These are phyloP conservation scores for Diabrotica undecimpunctata DNA, from an alignment of 1,140 invertebrate species.

Conservation along the genomic window DNA sequence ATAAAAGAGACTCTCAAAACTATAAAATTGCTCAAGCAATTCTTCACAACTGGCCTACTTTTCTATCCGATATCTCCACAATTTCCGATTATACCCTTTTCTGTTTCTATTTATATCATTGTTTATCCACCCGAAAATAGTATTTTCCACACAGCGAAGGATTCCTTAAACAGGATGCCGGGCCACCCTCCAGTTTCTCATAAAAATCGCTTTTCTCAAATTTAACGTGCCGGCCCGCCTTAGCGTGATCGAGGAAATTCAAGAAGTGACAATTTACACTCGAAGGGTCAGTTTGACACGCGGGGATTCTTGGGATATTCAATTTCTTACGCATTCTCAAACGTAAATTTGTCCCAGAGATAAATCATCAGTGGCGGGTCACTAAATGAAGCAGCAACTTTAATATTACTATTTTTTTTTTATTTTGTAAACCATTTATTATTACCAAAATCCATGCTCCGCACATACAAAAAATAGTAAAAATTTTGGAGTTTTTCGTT, in stretches of 20 bases:
- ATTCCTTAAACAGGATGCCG: background rate
- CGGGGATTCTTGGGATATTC: conserved; percentile 13
- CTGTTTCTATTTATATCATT: too few species aligned
- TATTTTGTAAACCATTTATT: too few species aligned
- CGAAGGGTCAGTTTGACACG: conserved; percentile 5
- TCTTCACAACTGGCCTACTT: too few species aligned
- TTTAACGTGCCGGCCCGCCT: conserved; percentile 6
- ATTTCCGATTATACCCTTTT: too few species aligned
- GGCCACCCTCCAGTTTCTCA: background rate
- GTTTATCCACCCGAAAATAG: background rate
- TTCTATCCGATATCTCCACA: too few species aligned
- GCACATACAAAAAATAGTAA: too few species aligned
- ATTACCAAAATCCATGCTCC: too few species aligned
- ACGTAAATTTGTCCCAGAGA: conserved; percentile 12
- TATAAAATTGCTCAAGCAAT: too few species aligned
- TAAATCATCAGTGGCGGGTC: conserved; percentile 4
- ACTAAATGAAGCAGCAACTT: background rate
- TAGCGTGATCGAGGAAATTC: conserved; percentile 6
- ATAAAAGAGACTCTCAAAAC: too few species aligned
- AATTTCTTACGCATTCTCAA: conserved; percentile 18
- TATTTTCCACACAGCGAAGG: background rate
- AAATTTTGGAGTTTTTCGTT: too few species aligned
- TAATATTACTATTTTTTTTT: background rate
- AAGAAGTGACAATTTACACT: conserved; percentile 13
- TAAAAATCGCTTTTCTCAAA: conserved; percentile 4